Conservation (phyloP, 2,888 invertebrate species). For the Eupithecia centaureata region DNA sequence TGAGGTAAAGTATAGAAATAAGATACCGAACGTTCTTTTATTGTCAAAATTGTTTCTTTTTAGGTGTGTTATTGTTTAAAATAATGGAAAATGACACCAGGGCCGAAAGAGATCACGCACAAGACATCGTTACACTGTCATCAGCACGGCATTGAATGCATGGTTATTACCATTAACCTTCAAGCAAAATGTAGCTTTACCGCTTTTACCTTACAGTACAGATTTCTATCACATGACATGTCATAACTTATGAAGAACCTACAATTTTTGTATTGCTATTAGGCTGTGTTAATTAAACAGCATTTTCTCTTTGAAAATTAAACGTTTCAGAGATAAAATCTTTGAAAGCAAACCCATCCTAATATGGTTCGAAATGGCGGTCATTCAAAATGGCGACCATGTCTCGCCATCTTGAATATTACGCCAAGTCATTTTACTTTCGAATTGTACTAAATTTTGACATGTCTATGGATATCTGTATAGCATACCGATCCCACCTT, state of each 20-base stretch:
- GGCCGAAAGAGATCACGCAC: slow-evolving; percentile 80
- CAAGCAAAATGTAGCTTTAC: slow-evolving; percentile 38
- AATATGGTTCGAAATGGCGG: not conserved
- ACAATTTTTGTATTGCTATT: not conserved
- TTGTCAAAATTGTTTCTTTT: slow-evolving; percentile 56
- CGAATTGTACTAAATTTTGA: slow-evolving; percentile 26
- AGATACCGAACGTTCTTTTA: slow-evolving; percentile 25
- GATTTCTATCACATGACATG: slow-evolving; percentile 11
- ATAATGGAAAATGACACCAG: slow-evolving; percentile 76
- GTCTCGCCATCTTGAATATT: slow-evolving; percentile 5
- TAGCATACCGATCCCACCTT: slow-evolving; percentile 32
- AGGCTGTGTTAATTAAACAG: not conserved
- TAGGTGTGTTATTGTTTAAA: slow-evolving; percentile 69
- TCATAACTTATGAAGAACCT: not conserved
- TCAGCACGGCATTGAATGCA: slow-evolving; percentile 66
- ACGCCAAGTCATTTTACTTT: not conserved
- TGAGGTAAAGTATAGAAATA: slow-evolving; percentile 44
- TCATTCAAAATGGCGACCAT: not conserved
- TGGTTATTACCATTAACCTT: slow-evolving; percentile 45
- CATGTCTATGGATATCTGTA: too few relatives aligned
- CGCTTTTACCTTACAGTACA: slow-evolving; percentile 48
- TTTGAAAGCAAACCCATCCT: not conserved
- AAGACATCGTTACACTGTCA: slow-evolving; percentile 63
- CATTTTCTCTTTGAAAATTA: slow-evolving; percentile 2
- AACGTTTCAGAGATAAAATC: not conserved